Conservation (phyloP, 1,140 invertebrate genomes). For the Laupala kohalensis region DNA sequence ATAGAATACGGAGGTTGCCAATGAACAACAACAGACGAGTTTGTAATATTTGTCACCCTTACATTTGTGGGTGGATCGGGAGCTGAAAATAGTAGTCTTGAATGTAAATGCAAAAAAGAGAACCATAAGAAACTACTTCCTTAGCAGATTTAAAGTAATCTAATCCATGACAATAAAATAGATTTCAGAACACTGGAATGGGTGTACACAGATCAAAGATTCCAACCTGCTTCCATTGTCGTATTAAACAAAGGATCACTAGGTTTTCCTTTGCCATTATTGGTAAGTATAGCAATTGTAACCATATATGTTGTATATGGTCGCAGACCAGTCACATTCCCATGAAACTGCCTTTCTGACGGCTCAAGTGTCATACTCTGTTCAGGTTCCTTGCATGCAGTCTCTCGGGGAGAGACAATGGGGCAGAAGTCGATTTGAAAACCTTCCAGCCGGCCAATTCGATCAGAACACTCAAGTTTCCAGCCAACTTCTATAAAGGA, state of each 20-base stretch:
- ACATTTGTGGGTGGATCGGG: constrained; percentile 33
- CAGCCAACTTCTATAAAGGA: constrained; percentile 48
- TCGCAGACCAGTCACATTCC: constrained; percentile 35
- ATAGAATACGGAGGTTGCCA: constrained; percentile 53
- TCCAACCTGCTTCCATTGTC: constrained; percentile 54
- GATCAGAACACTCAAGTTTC: constrained; percentile 55
- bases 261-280: constrained; percentile 50
- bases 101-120: background rate
- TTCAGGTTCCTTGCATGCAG: constrained; percentile 25
- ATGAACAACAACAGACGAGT: constrained; percentile 46
- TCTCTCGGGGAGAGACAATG: constrained; percentile 36
- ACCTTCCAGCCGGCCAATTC: constrained; percentile 46
- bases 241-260: constrained; percentile 52
- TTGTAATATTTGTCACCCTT: constrained; percentile 43
- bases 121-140: background rate
- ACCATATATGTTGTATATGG: constrained; percentile 70
- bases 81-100: constrained; percentile 24
- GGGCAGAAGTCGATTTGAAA: constrained; percentile 56
- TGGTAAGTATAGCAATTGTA: constrained; percentile 55
- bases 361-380: constrained; percentile 34
- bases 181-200: background rate
- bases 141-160: too few relatives aligned
- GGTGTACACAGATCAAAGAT: constrained; percentile 1
- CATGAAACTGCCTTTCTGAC: constrained; percentile 26
- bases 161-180: background rate